Base-by-base conservation (phyloP, 2,888 invertebrate genomes). In the Branchipolynoe longqiensis region DNA sequence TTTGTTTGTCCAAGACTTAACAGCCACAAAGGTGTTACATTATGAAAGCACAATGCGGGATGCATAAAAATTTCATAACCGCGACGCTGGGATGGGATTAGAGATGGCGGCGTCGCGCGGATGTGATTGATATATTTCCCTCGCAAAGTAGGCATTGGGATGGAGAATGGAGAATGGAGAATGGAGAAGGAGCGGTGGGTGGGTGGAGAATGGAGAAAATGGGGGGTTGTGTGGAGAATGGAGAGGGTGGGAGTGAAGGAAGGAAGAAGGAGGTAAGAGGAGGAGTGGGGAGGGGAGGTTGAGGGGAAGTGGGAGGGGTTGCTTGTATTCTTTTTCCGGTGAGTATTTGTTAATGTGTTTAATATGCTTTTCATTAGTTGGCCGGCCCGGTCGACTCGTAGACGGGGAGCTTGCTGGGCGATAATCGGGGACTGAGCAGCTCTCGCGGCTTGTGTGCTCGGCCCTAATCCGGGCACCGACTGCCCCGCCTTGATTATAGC, bases 11-110 rank as follows among this genome's bases (percentile, higher is more conserved):
- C 41, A 41, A n/a, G 78, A 78, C 78, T 78, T 78, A 78, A n/a
- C 78, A 8, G n/a, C n/a, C 78, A 78, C 78, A 78, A 6, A 78
- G 78, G 78, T 41, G 48, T 78, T 78, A 78, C 78, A 78, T 78
- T 78, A 78, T 78, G 78, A 78, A 78, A 78, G 48, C 78, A 12
- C 41, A 78, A 36, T 41, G 48, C 64, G 28, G 54, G 41, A 78
- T 78, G 78, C 78, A 78, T 78, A 78, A 78, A 78, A 78, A 78
- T 78, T 78, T 78, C 78, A 78, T 78, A 78, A 78, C 54, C 28
- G 41, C 28, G 48, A 12, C 48, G 4, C 25, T 25, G n/a, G 31
- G 48, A 4, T 8, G 1, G 78, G 78, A 78, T 78, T 78, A 78
- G 78, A 78, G 78, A 22, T 48, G 54, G n/a, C 48, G 48, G 31